Conservation (phyloP, 1,140 invertebrate species). For the Stenopsyche tienmushanensis region DNA sequence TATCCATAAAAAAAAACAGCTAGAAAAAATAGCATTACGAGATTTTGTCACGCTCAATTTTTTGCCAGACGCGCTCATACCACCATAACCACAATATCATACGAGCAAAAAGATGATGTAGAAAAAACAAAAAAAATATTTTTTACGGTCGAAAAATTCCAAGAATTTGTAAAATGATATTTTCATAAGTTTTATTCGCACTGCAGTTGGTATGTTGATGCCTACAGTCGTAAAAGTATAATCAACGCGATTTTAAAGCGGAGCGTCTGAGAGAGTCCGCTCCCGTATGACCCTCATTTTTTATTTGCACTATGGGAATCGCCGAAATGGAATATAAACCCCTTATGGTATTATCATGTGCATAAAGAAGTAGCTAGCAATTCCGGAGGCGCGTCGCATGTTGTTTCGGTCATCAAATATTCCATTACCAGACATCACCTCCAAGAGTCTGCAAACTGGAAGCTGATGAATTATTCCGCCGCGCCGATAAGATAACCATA, state of each 20-base stretch:
- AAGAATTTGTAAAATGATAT: too few relatives aligned
- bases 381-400: constrained; percentile 23
- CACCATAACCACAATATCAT: too few relatives aligned
- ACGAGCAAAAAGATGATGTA: too few relatives aligned
- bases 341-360: constrained; percentile 37
- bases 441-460: constrained; percentile 12
- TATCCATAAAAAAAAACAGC: too few relatives aligned
- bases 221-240: constrained; percentile 25
- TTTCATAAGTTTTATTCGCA: too few relatives aligned
- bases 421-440: constrained; percentile 38
- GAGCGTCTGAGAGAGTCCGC: neutral
- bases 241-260: constrained; percentile 25
- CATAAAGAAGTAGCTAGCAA: constrained; percentile 33
- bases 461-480: constrained; percentile 26
- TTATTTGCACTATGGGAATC: constrained; percentile 41
- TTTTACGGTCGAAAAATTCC: too few relatives aligned
- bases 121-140: too few relatives aligned
- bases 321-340: constrained; percentile 36
- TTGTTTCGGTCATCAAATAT: constrained; percentile 39
- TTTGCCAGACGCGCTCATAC: too few relatives aligned
- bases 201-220: too few relatives aligned
- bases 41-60: too few relatives aligned
- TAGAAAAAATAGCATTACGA: too few relatives aligned
- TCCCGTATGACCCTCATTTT: constrained; percentile 32
- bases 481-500: neutral